Percentiles rank a stretch among this genome's conserved stretches.
phyloP scores from a whole-genome alignment of 2,797 vertebrate species.

The Sarcoramphus papa region DNA sequence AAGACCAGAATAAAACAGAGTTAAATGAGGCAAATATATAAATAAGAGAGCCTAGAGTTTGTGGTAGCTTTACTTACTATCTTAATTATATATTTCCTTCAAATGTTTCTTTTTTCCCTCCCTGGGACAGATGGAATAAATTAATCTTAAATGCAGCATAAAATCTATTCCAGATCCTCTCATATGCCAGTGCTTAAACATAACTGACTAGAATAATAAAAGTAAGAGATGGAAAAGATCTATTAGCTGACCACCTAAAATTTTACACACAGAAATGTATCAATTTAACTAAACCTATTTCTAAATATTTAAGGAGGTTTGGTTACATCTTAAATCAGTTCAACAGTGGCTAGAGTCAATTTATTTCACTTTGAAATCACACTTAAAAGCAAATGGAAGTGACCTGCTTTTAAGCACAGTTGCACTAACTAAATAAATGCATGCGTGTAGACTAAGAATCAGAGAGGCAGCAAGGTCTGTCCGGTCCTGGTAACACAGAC shows the following conservation, averaged over 20 bases:
- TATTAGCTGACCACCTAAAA: slow-evolving; percentile 59
- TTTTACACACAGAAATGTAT: slow-evolving; percentile 29
- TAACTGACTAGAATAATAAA: slow-evolving; percentile 59
- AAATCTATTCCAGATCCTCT: slow-evolving; percentile 59
- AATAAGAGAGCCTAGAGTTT: slow-evolving; percentile 46
- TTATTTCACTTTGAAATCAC: slow-evolving; percentile 29
- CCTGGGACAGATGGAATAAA: slow-evolving; percentile 58
- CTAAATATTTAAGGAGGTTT: slow-evolving; percentile 38
- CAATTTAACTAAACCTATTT: slow-evolving; percentile 37
- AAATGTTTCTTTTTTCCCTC: slow-evolving; percentile 39
- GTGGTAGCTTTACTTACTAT: slow-evolving; percentile 57
- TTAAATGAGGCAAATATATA: slow-evolving; percentile 55
- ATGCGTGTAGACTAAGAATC: neutral
- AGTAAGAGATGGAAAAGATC: slow-evolving; percentile 55
- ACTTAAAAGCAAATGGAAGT: neutral
- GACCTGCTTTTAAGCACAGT: neutral
- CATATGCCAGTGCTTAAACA: slow-evolving; percentile 36
- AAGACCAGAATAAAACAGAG: slow-evolving; percentile 44
- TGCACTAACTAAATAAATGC: neutral
- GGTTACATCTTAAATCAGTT: slow-evolving; percentile 41
- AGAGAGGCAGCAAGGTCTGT: neutral
- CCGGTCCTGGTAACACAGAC: neutral
- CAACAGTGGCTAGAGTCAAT: neutral
- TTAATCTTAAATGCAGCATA: slow-evolving; percentile 65
- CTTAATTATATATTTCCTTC: slow-evolving; percentile 62